These are phyloP conservation scores for Cisticola juncidis DNA, from an alignment of 2,113 vertebrate species.

Conservation along the genomic window DNA sequence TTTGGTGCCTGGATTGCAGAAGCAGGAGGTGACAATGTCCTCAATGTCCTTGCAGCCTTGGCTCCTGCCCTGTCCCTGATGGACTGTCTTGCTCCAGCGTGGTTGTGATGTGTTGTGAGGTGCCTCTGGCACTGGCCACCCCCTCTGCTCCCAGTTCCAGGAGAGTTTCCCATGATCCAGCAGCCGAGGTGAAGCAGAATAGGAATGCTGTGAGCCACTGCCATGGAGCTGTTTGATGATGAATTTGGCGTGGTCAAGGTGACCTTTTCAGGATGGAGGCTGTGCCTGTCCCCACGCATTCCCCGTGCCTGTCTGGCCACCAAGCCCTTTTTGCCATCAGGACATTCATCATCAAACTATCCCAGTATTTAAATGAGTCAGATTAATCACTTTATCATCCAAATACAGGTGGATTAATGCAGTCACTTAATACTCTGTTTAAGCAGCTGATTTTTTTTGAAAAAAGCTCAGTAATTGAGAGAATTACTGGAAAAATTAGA, in stretches of 20 bases:
- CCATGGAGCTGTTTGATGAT: not conserved
- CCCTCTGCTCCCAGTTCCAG: not conserved
- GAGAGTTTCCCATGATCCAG: not conserved
- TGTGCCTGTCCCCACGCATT: rapidly evolving
- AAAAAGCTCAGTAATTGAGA: not conserved
- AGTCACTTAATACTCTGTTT: not conserved
- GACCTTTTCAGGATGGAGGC: not conserved
- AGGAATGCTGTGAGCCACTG: rapidly evolving
- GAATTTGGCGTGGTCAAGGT: not conserved
- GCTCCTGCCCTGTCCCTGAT: not conserved
- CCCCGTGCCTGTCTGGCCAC: rapidly evolving
- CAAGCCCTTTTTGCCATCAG: rapidly evolving
- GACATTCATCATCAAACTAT: not conserved
- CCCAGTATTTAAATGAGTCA: not conserved
- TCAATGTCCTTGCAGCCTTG: not conserved
- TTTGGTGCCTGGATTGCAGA: not conserved
- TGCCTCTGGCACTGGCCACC: not conserved
- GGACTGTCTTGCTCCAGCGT: rapidly evolving
- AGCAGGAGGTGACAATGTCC: not conserved
- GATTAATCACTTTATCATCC: constrained; percentile 27
- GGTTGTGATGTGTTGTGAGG: not conserved
- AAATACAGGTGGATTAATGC: not conserved
- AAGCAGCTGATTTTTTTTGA: not conserved
- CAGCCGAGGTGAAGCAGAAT: rapidly evolving
- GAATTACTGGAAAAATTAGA: constrained; percentile 3